Evolutionary conservation across 2,888 invertebrate species (phyloP).

Genomic region (Lacanobia wlatinum): DNA sequence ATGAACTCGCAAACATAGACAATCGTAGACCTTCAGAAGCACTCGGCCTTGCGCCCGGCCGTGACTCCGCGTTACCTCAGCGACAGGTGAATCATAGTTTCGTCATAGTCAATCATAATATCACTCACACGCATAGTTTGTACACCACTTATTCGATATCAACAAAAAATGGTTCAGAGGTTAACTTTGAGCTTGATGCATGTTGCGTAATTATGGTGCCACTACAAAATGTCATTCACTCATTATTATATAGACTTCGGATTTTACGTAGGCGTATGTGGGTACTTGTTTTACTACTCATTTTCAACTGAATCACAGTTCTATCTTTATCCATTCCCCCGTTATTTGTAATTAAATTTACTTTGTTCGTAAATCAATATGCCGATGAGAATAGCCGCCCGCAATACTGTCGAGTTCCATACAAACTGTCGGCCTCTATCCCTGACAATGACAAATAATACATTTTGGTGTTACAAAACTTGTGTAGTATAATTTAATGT

Average conservation of each 20-base stretch:
- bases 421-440: too few relatives aligned
- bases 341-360: too few relatives aligned
- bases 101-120: slow-evolving; percentile 4
- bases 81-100: slow-evolving; percentile 16
- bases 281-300: not conserved
- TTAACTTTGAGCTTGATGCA: not conserved
- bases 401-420: too few relatives aligned
- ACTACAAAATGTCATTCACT: not conserved
- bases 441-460: too few relatives aligned
- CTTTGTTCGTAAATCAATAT: too few relatives aligned
- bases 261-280: not conserved
- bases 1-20: not conserved
- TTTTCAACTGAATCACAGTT: not conserved
- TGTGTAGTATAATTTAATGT: too few relatives aligned
- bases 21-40: slow-evolving; percentile 4
- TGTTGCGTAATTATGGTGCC: not conserved
- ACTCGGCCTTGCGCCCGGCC: slow-evolving; percentile 33
- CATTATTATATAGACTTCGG: too few relatives aligned
- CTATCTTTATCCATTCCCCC: not conserved
- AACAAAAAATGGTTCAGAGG: not conserved
- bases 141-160: not conserved
- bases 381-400: too few relatives aligned
- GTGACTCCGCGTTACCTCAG: slow-evolving; percentile 15
- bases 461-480: too few relatives aligned
- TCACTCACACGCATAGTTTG: not conserved